Evolutionary conservation across 2,888 invertebrate species (phyloP), one percentile per base, ranked within the genome.

Genomic region (Cheilosia urbana): DNA sequence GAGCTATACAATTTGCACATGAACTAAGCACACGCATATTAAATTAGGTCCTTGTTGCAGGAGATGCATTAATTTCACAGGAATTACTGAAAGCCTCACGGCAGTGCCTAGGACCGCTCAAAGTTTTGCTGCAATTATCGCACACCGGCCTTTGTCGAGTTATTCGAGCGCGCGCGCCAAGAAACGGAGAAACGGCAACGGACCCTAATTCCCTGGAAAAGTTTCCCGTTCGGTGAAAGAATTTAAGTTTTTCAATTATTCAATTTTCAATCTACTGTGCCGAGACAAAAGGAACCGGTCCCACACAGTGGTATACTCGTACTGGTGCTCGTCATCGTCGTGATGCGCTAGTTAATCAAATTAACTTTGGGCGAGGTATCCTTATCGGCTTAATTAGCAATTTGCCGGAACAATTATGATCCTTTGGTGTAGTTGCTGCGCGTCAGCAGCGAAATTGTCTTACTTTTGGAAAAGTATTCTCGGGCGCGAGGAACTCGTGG

Each of bases 311-410:
- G 27, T 6, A n/a, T n/a, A n/a, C n/a, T n/a, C n/a, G n/a, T n/a
- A 24, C 17, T 9, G 15, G 11, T 65, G 40, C 0, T 40, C 53
- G 40, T 65, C 34, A 45, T 60, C 30, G 21, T 63, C 53, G 17
- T 66, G 51, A 65, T 65, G 81, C 66, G 30, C 37, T 81, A 85
- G 85, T 85, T 85, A 85, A 85, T 85, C 85, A 85, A 85, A 85
- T 85, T 84, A 84, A 84, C 84, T 84, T 80, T 80, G 79, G 65
- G 24, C 84, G 75, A 84, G 84, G 71, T 84, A 84, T 80, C 81
- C 85, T 81, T 85, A 85, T 85, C 85, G 81, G 85, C 66, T 81
- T 85, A 85, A 85, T 85, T 82, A 87, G 82, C 82, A 87, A 87
- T 82, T 87, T 87, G 68, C 82, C 34, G 63, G 73, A 77, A 81